phyloP scores from a whole-genome alignment of 2,797 vertebrate species.

The Aulostomus chinensis region DNA sequence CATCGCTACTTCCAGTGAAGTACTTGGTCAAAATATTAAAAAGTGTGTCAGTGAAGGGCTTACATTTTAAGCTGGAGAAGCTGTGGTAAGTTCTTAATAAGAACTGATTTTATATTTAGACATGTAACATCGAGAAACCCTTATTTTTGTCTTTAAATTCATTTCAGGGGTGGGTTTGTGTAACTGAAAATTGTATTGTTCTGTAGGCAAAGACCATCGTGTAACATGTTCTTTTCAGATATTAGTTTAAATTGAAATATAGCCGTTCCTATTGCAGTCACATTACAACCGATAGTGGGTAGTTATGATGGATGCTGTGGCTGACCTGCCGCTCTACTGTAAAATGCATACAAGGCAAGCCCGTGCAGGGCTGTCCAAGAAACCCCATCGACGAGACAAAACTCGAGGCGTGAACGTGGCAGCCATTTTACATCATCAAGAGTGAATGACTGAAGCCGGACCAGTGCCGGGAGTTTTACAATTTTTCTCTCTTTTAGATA shows the following conservation, averaged over 20 bases:
- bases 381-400: slow-evolving; percentile 92
- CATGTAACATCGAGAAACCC: too few species aligned
- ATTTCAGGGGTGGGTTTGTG: too few species aligned
- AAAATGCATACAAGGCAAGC: slow-evolving; percentile 77
- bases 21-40: not conserved
- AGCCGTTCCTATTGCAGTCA: too few species aligned
- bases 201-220: too few species aligned
- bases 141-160: too few species aligned
- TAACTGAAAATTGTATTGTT: too few species aligned
- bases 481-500: slow-evolving; percentile 81
- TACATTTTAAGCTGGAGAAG: not conserved
- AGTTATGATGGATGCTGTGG: slow-evolving; percentile 42
- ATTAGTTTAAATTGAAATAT: too few species aligned
- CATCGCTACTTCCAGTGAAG: not conserved
- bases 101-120: too few species aligned
- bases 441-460: slow-evolving; percentile 92
- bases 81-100: too few species aligned
- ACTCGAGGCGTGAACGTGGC: slow-evolving; percentile 96
- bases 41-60: not conserved
- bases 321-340: slow-evolving; percentile 64
- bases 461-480: slow-evolving; percentile 84
- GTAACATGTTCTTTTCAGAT: too few species aligned
- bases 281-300: too few species aligned
- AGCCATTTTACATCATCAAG: slow-evolving; percentile 98
- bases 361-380: slow-evolving; percentile 83